phyloP scores from a whole-genome alignment of 2,888 invertebrate species.

The Agrochola lota region DNA sequence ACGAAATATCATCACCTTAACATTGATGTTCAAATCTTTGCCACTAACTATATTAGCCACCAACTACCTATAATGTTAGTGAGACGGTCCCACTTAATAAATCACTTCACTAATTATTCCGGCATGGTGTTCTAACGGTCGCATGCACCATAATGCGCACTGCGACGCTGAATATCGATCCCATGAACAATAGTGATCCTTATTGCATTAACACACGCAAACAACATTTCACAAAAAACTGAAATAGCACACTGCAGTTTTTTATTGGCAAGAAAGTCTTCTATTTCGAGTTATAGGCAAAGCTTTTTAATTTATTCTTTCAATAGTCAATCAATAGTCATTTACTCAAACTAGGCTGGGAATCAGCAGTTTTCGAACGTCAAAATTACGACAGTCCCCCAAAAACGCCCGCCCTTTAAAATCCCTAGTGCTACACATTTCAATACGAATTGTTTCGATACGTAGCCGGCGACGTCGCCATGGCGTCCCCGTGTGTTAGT shows the following conservation, averaged over 20 bases:
- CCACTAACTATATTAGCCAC: neutral
- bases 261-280: conserved; percentile 23
- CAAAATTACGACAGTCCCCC: no score
- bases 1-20: neutral
- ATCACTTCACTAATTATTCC: conserved; percentile 36
- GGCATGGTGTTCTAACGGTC: conserved; percentile 38
- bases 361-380: no score
- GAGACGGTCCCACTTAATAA: conserved; percentile 10
- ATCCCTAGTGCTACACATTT: no score
- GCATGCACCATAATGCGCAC: conserved; percentile 63
- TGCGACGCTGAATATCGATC: conserved; percentile 70
- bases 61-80: neutral
- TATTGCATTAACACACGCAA: conserved; percentile 68
- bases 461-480: no score
- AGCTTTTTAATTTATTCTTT: conserved; percentile 18
- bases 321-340: neutral
- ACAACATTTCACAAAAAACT: conserved; percentile 28
- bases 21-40: neutral
- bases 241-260: conserved; percentile 62
- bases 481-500: no score
- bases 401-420: no score
- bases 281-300: neutral
- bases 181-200: conserved; percentile 54
- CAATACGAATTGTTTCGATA: no score
- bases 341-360: no score